Evolutionary conservation across 2,797 vertebrate genomes (phyloP), one percentile per base, ranked within the genome.

Genomic region (Myotis myotis): DNA sequence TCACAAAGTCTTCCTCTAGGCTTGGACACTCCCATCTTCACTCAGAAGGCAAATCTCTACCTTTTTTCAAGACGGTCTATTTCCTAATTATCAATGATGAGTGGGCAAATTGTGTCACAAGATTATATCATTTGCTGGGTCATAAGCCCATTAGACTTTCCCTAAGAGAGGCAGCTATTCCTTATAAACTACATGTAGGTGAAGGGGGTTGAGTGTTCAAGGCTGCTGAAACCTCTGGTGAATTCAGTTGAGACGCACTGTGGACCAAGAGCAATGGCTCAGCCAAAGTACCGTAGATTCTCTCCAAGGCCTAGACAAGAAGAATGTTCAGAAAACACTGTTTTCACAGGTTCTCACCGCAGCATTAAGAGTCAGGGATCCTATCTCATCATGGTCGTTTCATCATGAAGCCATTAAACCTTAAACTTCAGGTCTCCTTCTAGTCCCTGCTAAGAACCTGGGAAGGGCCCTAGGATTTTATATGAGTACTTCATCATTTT

Each of bases 361-460:
- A 47, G 15, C 23, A 3, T 6, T 30, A n/a, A 7, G 22, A 5
- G 11, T 8, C 5, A 38, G 8, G 17, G 16, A 33, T 8, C 68
- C 0, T 0, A 2, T 12, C 64, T 57, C 2, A 1, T 0, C 6
- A 8, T 1, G 3, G 22, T 11, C 0, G 0, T 1, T 8, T 30
- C 19, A 2, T 47, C 3, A 30, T 0, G 13, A 64, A 64, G 36
- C 30, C 62, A 2, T 2, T 6, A 1, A 44, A 53, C 23, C 30
- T 33, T 33, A 12, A 6, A 51, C 10, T 15, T 2, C 22, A 1
- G 47, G 47, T n/a, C 53, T 47, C 19, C 33, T 11, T 2, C 51
- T 1, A 47, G 70, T 41, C 28, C 30, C 30, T 33, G 36, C 19
- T 7, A 9, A 19, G 13, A 33, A 38, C 53, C 33, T 2, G 13